Conservation (phyloP, 2,888 invertebrate species). For the Saturnia pavonia region DNA sequence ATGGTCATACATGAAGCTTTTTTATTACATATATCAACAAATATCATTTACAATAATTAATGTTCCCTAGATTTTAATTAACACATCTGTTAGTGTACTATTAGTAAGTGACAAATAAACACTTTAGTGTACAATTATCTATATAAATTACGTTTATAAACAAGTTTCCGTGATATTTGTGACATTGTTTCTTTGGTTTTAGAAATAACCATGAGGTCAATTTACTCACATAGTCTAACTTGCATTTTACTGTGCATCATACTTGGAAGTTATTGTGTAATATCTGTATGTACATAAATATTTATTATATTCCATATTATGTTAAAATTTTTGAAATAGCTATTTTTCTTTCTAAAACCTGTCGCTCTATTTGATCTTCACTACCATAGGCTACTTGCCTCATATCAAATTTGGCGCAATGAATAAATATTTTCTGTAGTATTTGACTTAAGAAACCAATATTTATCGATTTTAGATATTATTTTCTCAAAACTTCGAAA, state of each 20-base stretch:
- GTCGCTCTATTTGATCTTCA: no score
- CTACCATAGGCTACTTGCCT: no score
- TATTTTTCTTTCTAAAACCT: no score
- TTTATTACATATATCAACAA: no score
- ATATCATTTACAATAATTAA: background rate
- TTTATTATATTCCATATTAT: background rate
- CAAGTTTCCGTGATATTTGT: background rate
- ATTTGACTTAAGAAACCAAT: no score
- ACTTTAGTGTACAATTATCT: conserved; percentile 2
- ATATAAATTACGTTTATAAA: conserved; percentile 12
- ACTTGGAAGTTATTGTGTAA: background rate
- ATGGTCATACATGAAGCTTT: no score
- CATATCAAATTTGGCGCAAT: no score
- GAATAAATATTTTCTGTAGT: no score
- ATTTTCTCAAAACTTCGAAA: no score
- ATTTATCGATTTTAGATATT: no score
- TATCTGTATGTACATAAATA: background rate
- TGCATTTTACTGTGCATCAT: background rate
- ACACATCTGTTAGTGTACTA: background rate
- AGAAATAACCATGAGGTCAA: background rate
- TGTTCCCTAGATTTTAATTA: background rate
- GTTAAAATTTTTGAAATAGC: background rate
- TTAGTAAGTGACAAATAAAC: background rate
- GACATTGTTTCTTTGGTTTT: conserved; percentile 3
- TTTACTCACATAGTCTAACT: background rate